Conservation (phyloP, 2,888 invertebrate species). For the Microplitis deprimator region DNA sequence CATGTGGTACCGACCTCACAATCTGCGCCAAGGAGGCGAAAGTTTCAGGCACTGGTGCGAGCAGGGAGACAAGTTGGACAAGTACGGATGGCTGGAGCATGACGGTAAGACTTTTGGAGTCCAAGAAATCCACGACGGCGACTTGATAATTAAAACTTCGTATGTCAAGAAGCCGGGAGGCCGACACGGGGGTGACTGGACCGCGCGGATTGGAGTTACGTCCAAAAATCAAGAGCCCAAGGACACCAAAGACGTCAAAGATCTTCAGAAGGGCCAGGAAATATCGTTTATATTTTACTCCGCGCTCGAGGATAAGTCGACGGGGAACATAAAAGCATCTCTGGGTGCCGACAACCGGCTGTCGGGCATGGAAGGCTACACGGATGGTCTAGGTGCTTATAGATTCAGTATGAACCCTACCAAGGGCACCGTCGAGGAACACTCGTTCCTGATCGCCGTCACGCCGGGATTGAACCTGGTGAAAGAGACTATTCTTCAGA, state of each 20-base stretch:
- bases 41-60: slow-evolving; percentile 93
- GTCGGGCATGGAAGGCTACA: slow-evolving; percentile 81
- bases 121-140: slow-evolving; percentile 88
- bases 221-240: slow-evolving; percentile 67
- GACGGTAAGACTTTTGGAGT: slow-evolving; percentile 94
- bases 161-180: slow-evolving; percentile 90
- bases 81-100: slow-evolving; percentile 92
- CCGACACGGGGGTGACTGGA: slow-evolving; percentile 93
- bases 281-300: slow-evolving; percentile 86
- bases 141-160: slow-evolving; percentile 84
- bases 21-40: slow-evolving; percentile 79
- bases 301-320: slow-evolving; percentile 83
- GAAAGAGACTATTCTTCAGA: slow-evolving; percentile 82
- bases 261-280: slow-evolving; percentile 57
- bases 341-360: slow-evolving; percentile 72
- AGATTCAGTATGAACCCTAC: slow-evolving; percentile 72
- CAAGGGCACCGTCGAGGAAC: slow-evolving; percentile 78
- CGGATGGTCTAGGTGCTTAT: slow-evolving; percentile 85
- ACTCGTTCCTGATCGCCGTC: slow-evolving; percentile 82
- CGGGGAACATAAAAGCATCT: slow-evolving; percentile 74
- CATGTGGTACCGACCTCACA: slow-evolving; percentile 94
- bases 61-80: slow-evolving; percentile 84
- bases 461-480: slow-evolving; percentile 80
- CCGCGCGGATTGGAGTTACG: slow-evolving; percentile 82
- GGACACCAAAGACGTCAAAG: slow-evolving; percentile 21